Base-by-base conservation (phyloP, 2,113 vertebrate genomes). In the Hystrix brachyura region DNA sequence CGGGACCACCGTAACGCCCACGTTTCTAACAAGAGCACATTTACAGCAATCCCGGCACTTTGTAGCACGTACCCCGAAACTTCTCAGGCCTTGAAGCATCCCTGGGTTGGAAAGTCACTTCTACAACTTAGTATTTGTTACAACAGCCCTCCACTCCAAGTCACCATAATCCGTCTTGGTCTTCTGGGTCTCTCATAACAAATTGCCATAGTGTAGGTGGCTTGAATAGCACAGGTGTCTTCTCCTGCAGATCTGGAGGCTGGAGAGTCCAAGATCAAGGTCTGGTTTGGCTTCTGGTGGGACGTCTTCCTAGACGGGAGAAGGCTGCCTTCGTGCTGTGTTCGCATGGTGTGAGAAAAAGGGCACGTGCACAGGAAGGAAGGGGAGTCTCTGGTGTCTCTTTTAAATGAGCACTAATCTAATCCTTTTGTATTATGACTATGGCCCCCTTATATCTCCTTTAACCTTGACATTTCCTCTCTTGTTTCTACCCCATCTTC, bases 321-420 rank as follows among this genome's bases (percentile, higher is more conserved):
- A 46, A 38, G 80, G n/a, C 17, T 21, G 5, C 19, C 21, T 64
- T 81, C 29, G 79, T 93, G 23, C 17, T 94, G 29, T 55, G 25
- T 51, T 59, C 60, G 57, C 27, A 27, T n/a, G 25, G n/a, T 8
- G 13, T 38, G 57, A 51, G 23, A 60, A 46, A 51, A 6, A 14
- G 2, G 7, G 0, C 13, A 6, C 1, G 21, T 2, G 38, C 3
- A 57, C 14, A n/a, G 3, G 14, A 8, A 18, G 18, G 57, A 2
- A 53, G 9, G 5, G 38, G 46, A 32, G 38, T 38, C 14, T 59
- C 23, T 81, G 34, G 27, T 27, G 8, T 82, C 67, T 83, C 64
- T 82, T 84, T 60, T 60, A 80, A 11, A 72, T 43, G 9, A 27
- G 43, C 3, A 72, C 51, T 72, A 64, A 57, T 86, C 32, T 71